These are phyloP conservation scores for Sclerodermus sp. DNA, from an alignment of 2,888 invertebrate genomes.

Conservation along the genomic window DNA sequence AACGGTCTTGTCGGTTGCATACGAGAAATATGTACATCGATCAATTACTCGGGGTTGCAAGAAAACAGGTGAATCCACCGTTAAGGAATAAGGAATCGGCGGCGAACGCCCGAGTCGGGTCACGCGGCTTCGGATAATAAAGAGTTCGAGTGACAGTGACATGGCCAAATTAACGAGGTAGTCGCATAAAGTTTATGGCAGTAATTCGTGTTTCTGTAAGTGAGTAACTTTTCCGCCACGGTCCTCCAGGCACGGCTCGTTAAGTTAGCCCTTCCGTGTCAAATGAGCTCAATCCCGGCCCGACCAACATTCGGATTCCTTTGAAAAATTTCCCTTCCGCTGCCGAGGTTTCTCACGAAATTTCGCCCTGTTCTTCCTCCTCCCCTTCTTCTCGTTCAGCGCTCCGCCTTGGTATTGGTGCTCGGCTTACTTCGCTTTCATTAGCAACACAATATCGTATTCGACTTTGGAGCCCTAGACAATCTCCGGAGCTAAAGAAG, in stretches of 20 bases:
- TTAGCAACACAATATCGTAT: no score
- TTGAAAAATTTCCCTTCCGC: constrained; percentile 1
- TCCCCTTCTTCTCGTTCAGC: neutral
- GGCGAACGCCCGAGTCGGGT: no score
- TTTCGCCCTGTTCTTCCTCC: neutral
- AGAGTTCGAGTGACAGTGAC: constrained; percentile 22
- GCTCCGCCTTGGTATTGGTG: neutral
- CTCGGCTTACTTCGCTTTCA: no score
- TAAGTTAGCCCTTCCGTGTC: constrained; percentile 4
- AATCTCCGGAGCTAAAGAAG: no score
- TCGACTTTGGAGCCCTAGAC: no score
- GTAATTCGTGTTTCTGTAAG: constrained; percentile 26
- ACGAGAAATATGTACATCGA: neutral
- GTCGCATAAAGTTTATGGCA: constrained; percentile 25
- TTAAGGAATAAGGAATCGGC: no score
- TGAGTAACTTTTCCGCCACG: constrained; percentile 20
- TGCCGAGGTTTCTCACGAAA: constrained; percentile 4
- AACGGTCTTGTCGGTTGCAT: no score
- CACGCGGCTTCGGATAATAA: constrained; percentile 27
- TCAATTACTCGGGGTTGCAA: no score
- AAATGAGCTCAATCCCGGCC: constrained; percentile 5
- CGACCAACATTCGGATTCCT: neutral
- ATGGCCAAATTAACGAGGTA: constrained; percentile 24
- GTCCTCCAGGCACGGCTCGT: constrained; percentile 8
- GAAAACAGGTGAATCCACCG: no score